Evolutionary conservation across 1,140 invertebrate species (phyloP).

Genomic region (Lepidurus couesii): DNA sequence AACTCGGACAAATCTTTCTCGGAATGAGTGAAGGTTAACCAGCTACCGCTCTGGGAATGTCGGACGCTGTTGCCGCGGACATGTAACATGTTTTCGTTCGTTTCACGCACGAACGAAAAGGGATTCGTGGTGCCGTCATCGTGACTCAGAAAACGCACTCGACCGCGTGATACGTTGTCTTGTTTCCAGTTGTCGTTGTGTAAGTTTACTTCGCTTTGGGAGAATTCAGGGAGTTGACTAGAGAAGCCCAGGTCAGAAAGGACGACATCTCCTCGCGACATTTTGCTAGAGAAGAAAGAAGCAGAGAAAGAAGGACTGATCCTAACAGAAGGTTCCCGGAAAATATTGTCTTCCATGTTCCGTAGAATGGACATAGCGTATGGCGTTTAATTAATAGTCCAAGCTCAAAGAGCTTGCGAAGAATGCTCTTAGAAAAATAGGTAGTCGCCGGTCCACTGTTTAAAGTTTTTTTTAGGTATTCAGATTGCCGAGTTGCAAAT

Average conservation of each 20-base stretch:
- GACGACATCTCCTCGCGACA: neutral
- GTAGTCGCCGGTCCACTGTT: too few relatives aligned
- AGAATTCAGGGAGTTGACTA: neutral
- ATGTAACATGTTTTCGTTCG: neutral
- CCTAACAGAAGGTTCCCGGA: neutral
- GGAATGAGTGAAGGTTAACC: conserved; percentile 5
- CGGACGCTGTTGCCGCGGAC: conserved; percentile 1
- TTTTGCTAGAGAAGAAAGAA: neutral
- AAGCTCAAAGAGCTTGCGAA: neutral
- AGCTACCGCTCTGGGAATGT: conserved; percentile 1
- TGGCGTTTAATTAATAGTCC: too few relatives aligned
- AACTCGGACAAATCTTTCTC: neutral
- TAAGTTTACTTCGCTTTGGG: neutral
- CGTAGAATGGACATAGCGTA: neutral
- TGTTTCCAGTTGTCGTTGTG: neutral
- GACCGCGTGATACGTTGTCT: neutral
- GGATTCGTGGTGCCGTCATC: neutral
- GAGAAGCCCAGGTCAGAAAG: neutral
- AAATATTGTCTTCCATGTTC: neutral
- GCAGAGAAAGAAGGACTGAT: conserved; percentile 15
- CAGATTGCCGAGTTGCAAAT: too few relatives aligned
- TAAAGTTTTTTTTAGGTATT: too few relatives aligned
- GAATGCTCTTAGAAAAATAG: too few relatives aligned
- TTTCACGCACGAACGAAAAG: conserved; percentile 18
- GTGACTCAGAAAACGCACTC: neutral